These are phyloP conservation scores for Pangasius larnaudii DNA, from an alignment of 2,797 vertebrate species.

Conservation along the genomic window DNA sequence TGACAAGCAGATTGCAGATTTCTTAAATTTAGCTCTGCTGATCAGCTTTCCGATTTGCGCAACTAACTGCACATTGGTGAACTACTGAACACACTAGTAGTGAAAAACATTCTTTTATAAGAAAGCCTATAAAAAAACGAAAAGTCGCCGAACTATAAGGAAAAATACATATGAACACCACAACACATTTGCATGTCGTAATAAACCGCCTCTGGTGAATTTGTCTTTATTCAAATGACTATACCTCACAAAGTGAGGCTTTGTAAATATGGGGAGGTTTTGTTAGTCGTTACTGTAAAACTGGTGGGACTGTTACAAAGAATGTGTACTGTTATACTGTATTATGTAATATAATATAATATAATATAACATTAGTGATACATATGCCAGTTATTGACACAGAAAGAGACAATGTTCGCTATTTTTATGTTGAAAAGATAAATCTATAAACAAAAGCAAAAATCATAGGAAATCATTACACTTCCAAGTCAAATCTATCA, in stretches of 20 bases:
- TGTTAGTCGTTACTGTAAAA: background rate
- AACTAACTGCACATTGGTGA: background rate
- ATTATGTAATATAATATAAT: background rate
- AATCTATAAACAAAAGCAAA: background rate
- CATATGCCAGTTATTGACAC: background rate
- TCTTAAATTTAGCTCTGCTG: background rate
- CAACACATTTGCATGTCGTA: constrained; percentile 46
- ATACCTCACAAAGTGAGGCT: constrained; percentile 11
- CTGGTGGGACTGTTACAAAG: background rate
- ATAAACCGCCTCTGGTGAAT: constrained; percentile 36
- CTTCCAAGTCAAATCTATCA: background rate
- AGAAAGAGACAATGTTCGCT: background rate
- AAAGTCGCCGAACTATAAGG: background rate
- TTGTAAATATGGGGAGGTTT: background rate
- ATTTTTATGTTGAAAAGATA: background rate
- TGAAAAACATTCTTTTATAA: background rate
- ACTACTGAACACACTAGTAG: background rate
- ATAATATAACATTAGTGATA: background rate
- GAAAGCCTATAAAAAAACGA: background rate
- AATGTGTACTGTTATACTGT: background rate
- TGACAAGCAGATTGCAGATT: background rate
- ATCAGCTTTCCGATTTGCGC: no score
- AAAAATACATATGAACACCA: background rate
- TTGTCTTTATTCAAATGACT: constrained; percentile 53
- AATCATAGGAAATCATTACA: background rate